Base-by-base conservation (phyloP, 1,140 invertebrate species). In the Drosophila erecta region DNA sequence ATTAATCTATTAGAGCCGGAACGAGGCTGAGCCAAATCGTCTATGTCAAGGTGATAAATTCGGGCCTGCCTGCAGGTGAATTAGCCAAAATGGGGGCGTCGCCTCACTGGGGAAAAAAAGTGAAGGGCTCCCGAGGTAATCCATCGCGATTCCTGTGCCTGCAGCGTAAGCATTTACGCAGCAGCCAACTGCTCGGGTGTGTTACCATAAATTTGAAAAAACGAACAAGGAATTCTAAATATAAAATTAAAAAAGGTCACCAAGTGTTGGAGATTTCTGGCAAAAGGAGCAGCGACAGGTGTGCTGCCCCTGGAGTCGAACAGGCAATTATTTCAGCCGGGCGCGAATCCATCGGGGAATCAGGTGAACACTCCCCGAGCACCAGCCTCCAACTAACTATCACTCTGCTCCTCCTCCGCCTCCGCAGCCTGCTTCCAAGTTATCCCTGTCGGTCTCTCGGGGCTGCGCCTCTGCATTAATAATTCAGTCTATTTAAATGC, bases 401-500 rank as follows among this genome's bases (percentile, higher is more conserved):
- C 35, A 4, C 20, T 12, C 17, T 44, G 7, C 51, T 24, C 22
- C 15, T 27, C 24, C 33, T 7, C 37, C 24, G 15, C 24, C 33
- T 7, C 37, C 24, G 15, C 33, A 20, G 15, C 8, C 59, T 38
- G 11, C 35, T 33, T 20, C 50, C 17, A 43, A 49, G 55, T 51
- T 51, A 15, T 61, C 57, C 50, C 64, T 27, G 50, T 24, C 15
- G 49, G 49, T 76, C 72, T 76, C 72, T 66, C 14, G 74, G 57
- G 83, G 74, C 57, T 86, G 76, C 67, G 73, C 67, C 74, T 78
- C 43, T 61, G 76, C 79, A 89, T 87, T 89, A 87, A 87, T 87
- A 87, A 87, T 87, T 87, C 83, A 87, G 83, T 87, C 89, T 89
- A 89, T 87, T 87, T 83, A 87, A 87, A 87, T 87, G 83, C 79